Conservation (phyloP, 1,140 invertebrate genomes). For the Oscheius sp. region DNA sequence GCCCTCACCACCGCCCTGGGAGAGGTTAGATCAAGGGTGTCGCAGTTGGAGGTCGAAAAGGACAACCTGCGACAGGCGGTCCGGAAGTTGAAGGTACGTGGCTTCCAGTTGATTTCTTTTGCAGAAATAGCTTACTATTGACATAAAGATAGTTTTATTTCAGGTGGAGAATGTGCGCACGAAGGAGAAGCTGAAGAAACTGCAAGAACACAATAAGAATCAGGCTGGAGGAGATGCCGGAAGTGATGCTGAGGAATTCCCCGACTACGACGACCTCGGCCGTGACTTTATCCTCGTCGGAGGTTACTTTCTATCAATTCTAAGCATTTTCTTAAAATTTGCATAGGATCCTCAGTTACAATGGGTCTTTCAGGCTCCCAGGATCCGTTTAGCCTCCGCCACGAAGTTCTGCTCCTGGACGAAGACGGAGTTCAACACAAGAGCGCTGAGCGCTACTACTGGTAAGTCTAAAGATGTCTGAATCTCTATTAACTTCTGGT, state of each 20-base stretch:
- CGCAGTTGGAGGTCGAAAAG: slow-evolving; percentile 47
- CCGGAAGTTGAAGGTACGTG: slow-evolving; percentile 50
- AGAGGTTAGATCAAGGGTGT: slow-evolving; percentile 45
- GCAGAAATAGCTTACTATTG: too few species aligned
- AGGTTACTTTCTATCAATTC: slow-evolving; percentile 19
- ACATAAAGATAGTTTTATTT: too few species aligned
- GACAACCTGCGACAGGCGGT: slow-evolving; percentile 56
- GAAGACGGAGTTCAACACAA: slow-evolving; percentile 51
- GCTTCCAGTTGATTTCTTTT: not conserved
- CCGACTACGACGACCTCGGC: slow-evolving; percentile 53
- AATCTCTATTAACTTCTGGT: not conserved
- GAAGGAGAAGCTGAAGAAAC: slow-evolving; percentile 47
- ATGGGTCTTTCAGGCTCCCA: slow-evolving; percentile 4
- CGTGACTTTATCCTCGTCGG: slow-evolving; percentile 50
- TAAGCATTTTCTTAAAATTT: too few species aligned
- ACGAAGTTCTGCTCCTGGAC: slow-evolving; percentile 44
- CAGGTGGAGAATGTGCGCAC: slow-evolving; percentile 53
- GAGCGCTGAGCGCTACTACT: slow-evolving; percentile 54
- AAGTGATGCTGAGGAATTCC: slow-evolving; percentile 42
- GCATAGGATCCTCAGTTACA: not conserved
- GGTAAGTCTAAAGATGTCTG: slow-evolving; percentile 3
- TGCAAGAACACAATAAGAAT: slow-evolving; percentile 41
- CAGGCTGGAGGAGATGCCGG: slow-evolving; percentile 26
- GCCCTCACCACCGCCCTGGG: not conserved
- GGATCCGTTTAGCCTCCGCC: slow-evolving; percentile 44